Conservation (phyloP, 1,140 invertebrate species). For the Cyrtorhinus lividipennis region DNA sequence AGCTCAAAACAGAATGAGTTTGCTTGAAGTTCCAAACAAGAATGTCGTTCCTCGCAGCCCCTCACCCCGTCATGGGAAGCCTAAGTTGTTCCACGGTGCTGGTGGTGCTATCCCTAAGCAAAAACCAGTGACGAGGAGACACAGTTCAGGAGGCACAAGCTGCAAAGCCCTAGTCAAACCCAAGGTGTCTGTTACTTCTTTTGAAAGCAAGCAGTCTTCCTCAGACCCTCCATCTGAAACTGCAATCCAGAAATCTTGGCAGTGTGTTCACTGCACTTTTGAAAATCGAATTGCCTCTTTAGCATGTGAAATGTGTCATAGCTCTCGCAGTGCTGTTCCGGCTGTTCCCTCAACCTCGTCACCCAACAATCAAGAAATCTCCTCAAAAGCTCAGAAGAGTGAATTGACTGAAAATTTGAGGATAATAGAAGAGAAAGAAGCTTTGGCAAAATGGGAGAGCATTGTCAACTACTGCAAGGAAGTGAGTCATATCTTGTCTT, state of each 20-base stretch:
- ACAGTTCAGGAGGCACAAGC: slow-evolving; percentile 15
- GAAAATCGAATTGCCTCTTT: slow-evolving; percentile 52
- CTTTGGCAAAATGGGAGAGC: slow-evolving; percentile 65
- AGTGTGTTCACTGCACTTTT: slow-evolving; percentile 66
- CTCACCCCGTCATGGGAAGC: slow-evolving; percentile 30
- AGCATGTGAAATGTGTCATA: slow-evolving; percentile 73
- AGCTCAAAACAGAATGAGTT: slow-evolving; percentile 29
- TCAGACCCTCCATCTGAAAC: not conserved
- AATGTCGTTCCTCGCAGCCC: slow-evolving; percentile 29
- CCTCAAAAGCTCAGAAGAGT: slow-evolving; percentile 39
- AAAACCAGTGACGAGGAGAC: slow-evolving; percentile 20
- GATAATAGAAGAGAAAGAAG: slow-evolving; percentile 64
- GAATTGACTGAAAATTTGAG: slow-evolving; percentile 71
- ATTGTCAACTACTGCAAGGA: slow-evolving; percentile 70
- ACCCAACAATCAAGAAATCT: not conserved
- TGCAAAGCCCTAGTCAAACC: not conserved
- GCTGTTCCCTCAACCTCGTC: slow-evolving; percentile 21
- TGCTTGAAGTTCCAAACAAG: slow-evolving; percentile 26
- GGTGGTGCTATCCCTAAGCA: slow-evolving; percentile 29
- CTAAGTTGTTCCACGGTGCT: slow-evolving; percentile 5
- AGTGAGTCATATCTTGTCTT: no score
- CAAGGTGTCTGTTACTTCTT: not conserved
- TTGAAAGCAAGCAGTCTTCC: not conserved
- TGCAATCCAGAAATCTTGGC: slow-evolving; percentile 38
- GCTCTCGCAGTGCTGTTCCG: slow-evolving; percentile 30